Evolutionary conservation across 2,888 invertebrate genomes (phyloP), one percentile per base, ranked within the genome.

Genomic region (Eurytoma adleriae): DNA sequence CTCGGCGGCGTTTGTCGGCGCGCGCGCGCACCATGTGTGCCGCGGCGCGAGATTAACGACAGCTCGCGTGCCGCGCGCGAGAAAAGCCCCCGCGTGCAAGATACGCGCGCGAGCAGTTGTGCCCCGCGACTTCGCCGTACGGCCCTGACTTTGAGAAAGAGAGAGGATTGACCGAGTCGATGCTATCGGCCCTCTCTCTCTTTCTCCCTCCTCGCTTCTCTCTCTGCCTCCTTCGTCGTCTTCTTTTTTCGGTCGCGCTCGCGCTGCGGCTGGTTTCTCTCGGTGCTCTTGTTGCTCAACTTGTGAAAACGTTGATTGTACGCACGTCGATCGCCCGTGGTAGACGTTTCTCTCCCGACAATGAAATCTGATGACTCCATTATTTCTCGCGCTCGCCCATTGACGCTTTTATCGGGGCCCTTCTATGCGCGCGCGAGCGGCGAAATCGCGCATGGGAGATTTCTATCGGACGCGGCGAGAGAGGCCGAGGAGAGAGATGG

Each of bases 341-440:
- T 67, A 69, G 76, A 76, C 62, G 56, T 70, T 77, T 56, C 56
- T 54, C 64, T 64, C 40, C 40, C 70, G 66, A 78, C 79, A 74
- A 79, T 74, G 74, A 73, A 74, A 74, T 79, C 79, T 64, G 79
- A 70, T 64, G 79, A 79, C 69, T 74, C 74, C 74, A 70, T 74
- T 74, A 74, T 74, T 74, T 67, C 62, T 68, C 56, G 16, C 24
- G 12, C 30, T 54, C 50, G 14, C 16, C 18, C 52, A 67, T 67
- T 59, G 72, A 73, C 72, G 24, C 24, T 10, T 71, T 73, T 30
- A 77, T 40, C 56, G 76, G 56, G 20, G 61, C 13, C 5, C 30
- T 27, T 16, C 57, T 40, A 40, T 27, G 64, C 16, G 67, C 24
- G 66, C 57, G 5, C 67, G 50, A 77, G 59, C 70, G 70, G 71